Conservation (phyloP, 2,888 invertebrate species). For the Watsonalla cultraria region DNA sequence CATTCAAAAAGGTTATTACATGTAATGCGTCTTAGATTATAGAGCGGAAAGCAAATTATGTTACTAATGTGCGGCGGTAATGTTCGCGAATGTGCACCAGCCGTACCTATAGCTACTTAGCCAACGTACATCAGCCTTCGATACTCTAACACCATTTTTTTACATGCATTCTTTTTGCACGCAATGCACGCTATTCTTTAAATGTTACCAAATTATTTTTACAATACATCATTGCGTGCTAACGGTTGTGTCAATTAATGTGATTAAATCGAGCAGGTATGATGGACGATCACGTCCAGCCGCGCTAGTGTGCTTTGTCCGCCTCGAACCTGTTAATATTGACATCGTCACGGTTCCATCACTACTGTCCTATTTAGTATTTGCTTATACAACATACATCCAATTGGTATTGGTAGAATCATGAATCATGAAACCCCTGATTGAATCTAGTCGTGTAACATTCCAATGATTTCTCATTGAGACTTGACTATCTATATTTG, state of each 20-base stretch:
- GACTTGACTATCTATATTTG: too few species aligned
- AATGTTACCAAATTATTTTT: constrained; percentile 69
- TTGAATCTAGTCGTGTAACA: too few species aligned
- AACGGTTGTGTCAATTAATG: constrained; percentile 74
- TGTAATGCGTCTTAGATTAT: constrained; percentile 63
- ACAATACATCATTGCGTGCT: constrained; percentile 70
- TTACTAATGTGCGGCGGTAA: constrained; percentile 55
- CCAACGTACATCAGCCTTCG: constrained; percentile 20
- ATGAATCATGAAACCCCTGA: background rate
- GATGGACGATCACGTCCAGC: constrained; percentile 61
- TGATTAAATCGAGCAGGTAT: constrained; percentile 66
- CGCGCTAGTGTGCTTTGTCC: constrained; percentile 35
- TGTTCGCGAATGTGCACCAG: constrained; percentile 46
- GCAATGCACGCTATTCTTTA: constrained; percentile 47
- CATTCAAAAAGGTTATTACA: constrained; percentile 42
- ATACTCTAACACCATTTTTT: constrained; percentile 39
- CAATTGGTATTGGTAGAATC: constrained; percentile 9
- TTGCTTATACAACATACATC: constrained; percentile 9
- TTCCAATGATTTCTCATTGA: too few species aligned
- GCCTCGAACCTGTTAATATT: constrained; percentile 33
- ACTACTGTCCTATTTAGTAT: constrained; percentile 10
- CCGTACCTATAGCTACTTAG: constrained; percentile 26
- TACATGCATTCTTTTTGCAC: constrained; percentile 35
- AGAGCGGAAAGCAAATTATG: constrained; percentile 57
- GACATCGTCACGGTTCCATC: constrained; percentile 16